Percentiles rank a stretch among this genome's conserved stretches.
Conservation (phyloP, 92 coral and sea anemone genomes). For the Siderastrea radians region DNA sequence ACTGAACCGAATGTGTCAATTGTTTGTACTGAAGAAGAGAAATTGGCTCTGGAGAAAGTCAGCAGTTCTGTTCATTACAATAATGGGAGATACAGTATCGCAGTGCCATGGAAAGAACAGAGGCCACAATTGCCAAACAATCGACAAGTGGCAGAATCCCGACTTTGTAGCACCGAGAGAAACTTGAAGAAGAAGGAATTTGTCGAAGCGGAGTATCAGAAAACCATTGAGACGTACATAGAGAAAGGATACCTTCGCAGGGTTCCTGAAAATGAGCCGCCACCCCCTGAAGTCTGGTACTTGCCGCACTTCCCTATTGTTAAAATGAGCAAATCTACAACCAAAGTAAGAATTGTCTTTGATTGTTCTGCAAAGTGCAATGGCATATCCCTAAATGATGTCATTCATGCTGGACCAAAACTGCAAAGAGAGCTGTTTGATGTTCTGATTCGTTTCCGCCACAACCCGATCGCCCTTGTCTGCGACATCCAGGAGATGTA, state of each 20-base stretch:
- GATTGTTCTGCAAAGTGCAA: slow-evolving; percentile 66
- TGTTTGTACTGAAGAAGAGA: slow-evolving; percentile 58
- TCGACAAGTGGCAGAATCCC: slow-evolving; percentile 38
- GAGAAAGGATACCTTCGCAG: slow-evolving; percentile 65
- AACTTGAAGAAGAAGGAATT: slow-evolving; percentile 42
- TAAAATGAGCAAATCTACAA: slow-evolving; percentile 69
- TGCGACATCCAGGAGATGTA: slow-evolving; percentile 73
- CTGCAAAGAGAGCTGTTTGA: slow-evolving; percentile 67
- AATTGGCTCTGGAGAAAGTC: slow-evolving; percentile 46
- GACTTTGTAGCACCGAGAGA: slow-evolving; percentile 50
- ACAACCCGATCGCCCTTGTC: slow-evolving; percentile 52
- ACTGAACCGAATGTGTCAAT: slow-evolving; percentile 5
- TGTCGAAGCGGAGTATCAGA: slow-evolving; percentile 55
- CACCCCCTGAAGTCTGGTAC: slow-evolving; percentile 65
- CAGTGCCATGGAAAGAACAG: slow-evolving; percentile 64
- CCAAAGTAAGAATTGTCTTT: slow-evolving; percentile 69
- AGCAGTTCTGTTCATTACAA: slow-evolving; percentile 27
- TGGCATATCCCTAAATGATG: slow-evolving; percentile 64
- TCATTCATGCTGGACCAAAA: slow-evolving; percentile 72
- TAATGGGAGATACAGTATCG: slow-evolving; percentile 42
- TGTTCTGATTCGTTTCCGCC: slow-evolving; percentile 66
- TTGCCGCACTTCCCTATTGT: slow-evolving; percentile 73
- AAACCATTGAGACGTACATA: slow-evolving; percentile 51
- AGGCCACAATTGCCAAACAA: slow-evolving; percentile 52
- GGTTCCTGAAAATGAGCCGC: slow-evolving; percentile 36